Base-by-base conservation (phyloP, 1,140 invertebrate species). In the Atopsyche davidsoni region DNA sequence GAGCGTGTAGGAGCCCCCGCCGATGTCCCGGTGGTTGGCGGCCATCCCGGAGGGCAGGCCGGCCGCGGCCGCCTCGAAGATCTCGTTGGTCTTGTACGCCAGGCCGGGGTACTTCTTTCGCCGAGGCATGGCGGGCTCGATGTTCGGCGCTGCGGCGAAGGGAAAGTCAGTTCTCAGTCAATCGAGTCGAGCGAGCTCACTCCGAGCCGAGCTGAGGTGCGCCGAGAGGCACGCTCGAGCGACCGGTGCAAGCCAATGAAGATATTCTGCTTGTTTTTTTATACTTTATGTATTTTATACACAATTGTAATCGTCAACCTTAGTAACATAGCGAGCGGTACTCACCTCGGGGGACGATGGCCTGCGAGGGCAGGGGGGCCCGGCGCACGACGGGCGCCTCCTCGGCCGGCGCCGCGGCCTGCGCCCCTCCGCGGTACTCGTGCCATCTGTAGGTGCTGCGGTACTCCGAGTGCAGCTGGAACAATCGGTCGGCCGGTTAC, bases 391-490 rank as follows among this genome's bases (percentile, higher is more conserved):
- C 31, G 67, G 69, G 75, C 67, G 68, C 77, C 64, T 67, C 76
- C 71, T 69, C n/a, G n/a, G 77, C 64, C 68, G 75, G 59, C 69
- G 75, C 74, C 74, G 72, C 62, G 64, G 82, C 79, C 68, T 82
- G 72, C 69, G 80, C 76, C 67, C 80, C 69, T 39, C 83, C 83
- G 49, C 85, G 86, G 75, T 87, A 89, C 69, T 90, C 87, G 79
- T 92, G 87, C 89, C 89, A 92, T 81, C 85, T 81, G 79, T 90
- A 92, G 59, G 88, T 91, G 79, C 87, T 91, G 76, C 87, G 78
- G 73, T 92, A 92, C 71, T 92, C 88, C 62, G 87, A 90, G 75
- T 91, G 87, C 76, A 90, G 80, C 86, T 92, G 79, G 78, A 77
- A 67, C 79, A 78, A 63, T 63, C 53, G n/a, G n/a, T n/a, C n/a